Conservation (phyloP, 2,888 invertebrate species). For the Rhimphoctona megacephalus region DNA sequence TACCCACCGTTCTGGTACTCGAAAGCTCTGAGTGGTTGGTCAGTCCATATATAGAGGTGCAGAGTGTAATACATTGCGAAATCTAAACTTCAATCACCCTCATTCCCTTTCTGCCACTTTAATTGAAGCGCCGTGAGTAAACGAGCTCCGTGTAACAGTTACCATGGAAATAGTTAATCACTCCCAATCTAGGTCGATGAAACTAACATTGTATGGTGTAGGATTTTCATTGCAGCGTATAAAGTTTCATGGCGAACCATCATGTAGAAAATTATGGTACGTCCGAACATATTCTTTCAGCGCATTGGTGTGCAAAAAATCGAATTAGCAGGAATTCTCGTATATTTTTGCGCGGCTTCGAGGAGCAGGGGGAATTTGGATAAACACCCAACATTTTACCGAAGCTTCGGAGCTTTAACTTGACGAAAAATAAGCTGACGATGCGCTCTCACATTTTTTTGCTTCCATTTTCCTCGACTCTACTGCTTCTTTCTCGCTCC, state of each 20-base stretch:
- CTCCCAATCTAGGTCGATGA: neutral
- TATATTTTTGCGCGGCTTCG: neutral
- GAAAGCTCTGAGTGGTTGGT: neutral
- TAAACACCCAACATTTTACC: neutral
- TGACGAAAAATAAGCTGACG: slow-evolving; percentile 50
- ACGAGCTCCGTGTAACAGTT: neutral
- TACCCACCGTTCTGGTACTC: neutral
- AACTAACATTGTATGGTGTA: neutral
- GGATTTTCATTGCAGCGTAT: neutral
- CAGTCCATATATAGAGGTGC: neutral
- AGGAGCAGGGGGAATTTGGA: neutral
- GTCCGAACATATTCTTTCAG: neutral
- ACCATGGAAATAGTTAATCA: neutral
- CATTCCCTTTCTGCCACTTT: neutral
- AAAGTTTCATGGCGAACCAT: neutral
- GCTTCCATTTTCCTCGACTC: slow-evolving; percentile 17
- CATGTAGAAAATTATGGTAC: neutral
- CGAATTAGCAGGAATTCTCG: neutral
- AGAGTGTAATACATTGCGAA: neutral
- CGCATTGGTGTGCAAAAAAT: neutral
- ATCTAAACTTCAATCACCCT: neutral
- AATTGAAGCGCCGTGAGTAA: neutral
- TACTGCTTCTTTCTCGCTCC: neutral
- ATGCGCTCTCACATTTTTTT: slow-evolving; percentile 35
- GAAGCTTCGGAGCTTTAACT: neutral